Conservation (phyloP, 2,797 vertebrate genomes). For the Clarias platycephalus region DNA sequence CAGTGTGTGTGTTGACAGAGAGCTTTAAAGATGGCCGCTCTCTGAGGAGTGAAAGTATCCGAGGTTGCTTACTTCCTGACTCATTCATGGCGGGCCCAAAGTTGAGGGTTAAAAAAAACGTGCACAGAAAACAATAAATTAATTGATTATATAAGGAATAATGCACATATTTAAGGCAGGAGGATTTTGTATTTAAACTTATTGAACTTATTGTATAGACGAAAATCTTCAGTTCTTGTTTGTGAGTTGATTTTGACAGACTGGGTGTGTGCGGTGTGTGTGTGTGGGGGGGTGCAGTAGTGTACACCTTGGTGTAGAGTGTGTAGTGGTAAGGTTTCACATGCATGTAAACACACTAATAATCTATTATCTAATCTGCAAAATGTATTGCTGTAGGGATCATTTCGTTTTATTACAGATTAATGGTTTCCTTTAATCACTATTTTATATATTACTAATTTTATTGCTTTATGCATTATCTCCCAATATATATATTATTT, state of each 20-base stretch:
- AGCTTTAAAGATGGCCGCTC: constrained; percentile 77
- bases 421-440: neutral
- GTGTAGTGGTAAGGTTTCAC: neutral
- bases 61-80: constrained; percentile 67
- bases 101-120: neutral
- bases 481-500: no score
- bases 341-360: constrained; percentile 12
- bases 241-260: neutral
- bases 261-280: neutral
- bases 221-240: neutral
- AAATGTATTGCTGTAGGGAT: neutral
- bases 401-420: neutral
- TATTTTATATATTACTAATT: neutral
- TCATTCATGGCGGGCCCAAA: constrained; percentile 7
- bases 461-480: neutral
- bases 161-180: neutral
- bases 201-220: neutral
- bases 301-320: neutral
- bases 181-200: constrained; percentile 1
- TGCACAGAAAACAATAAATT: neutral
- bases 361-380: neutral
- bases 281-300: neutral
- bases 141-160: neutral
- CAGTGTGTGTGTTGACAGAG: constrained; percentile 49
- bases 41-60: constrained; percentile 55